phyloP scores from a whole-genome alignment of 2,797 vertebrate species.

The Chaenodraco wilsoni region DNA sequence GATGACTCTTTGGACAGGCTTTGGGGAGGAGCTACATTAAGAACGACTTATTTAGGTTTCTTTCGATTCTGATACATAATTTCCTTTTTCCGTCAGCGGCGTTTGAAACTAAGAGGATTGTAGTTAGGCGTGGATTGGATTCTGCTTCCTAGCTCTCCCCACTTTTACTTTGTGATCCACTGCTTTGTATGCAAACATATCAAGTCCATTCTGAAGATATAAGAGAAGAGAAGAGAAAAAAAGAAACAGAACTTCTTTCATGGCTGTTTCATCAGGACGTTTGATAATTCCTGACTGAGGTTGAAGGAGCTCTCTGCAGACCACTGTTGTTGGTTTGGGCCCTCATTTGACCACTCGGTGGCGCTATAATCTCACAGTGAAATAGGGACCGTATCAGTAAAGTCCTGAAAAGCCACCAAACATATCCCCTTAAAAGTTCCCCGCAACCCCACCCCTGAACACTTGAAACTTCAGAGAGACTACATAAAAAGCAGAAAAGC shows the following conservation, averaged over 20 bases:
- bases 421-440: constrained; percentile 57
- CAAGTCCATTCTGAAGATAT: constrained; percentile 29
- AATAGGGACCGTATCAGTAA: constrained; percentile 61
- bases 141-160: constrained; percentile 28
- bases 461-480: constrained; percentile 65
- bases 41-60: constrained; percentile 30
- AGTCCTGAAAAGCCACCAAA: constrained; percentile 73
- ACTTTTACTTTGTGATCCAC: constrained; percentile 21
- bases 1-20: constrained; percentile 60
- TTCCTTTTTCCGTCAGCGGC: constrained; percentile 27
- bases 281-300: constrained; percentile 63
- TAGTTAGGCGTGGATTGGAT: constrained; percentile 32
- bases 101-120: constrained; percentile 55
- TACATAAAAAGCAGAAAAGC: constrained; percentile 59
- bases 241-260: constrained; percentile 52
- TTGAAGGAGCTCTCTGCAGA: constrained; percentile 43
- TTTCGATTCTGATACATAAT: constrained; percentile 17
- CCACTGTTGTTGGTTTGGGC: constrained; percentile 46
- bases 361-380: constrained; percentile 84
- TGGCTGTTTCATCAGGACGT: constrained; percentile 64
- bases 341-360: constrained; percentile 77
- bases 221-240: constrained; percentile 12
- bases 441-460: constrained; percentile 51
- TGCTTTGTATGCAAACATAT: constrained; percentile 21
- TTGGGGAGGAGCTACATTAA: constrained; percentile 31